phyloP scores from a whole-genome alignment of 2,888 invertebrate genomes.

The Andrena flavipes region DNA sequence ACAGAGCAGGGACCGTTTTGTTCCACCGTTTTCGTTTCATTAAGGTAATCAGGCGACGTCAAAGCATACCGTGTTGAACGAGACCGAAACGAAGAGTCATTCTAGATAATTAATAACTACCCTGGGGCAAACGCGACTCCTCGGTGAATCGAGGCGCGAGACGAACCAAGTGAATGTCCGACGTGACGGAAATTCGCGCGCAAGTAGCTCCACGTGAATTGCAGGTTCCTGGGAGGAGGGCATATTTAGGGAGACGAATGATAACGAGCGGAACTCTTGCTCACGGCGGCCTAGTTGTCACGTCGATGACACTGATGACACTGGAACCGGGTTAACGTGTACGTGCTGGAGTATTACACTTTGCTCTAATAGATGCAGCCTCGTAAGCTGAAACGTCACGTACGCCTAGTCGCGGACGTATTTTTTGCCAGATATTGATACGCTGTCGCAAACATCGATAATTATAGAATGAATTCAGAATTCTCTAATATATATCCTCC shows the following conservation, averaged over 20 bases:
- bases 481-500: background rate
- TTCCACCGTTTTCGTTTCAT: slow-evolving; percentile 47
- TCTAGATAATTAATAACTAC: slow-evolving; percentile 27
- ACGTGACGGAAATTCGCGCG: background rate
- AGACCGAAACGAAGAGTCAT: slow-evolving; percentile 25
- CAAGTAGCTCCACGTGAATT: slow-evolving; percentile 44
- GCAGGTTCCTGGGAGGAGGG: slow-evolving; percentile 8
- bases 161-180: background rate
- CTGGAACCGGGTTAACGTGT: slow-evolving; percentile 64
- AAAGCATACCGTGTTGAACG: background rate
- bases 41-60: slow-evolving; percentile 20
- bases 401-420: background rate
- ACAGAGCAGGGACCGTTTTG: slow-evolving; percentile 13
- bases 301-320: slow-evolving; percentile 68
- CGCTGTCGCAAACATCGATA: background rate
- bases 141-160: background rate
- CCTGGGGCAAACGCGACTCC: slow-evolving; percentile 3
- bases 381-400: slow-evolving; percentile 5
- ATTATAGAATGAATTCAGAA: background rate
- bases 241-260: slow-evolving; percentile 41
- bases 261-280: slow-evolving; percentile 51
- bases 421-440: slow-evolving; percentile 1
- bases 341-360: slow-evolving; percentile 53
- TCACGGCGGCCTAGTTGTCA: slow-evolving; percentile 60
- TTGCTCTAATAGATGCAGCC: slow-evolving; percentile 35